Evolutionary conservation across 2,113 vertebrate species (phyloP).

Genomic region (Ailuropoda melanoleuca): DNA sequence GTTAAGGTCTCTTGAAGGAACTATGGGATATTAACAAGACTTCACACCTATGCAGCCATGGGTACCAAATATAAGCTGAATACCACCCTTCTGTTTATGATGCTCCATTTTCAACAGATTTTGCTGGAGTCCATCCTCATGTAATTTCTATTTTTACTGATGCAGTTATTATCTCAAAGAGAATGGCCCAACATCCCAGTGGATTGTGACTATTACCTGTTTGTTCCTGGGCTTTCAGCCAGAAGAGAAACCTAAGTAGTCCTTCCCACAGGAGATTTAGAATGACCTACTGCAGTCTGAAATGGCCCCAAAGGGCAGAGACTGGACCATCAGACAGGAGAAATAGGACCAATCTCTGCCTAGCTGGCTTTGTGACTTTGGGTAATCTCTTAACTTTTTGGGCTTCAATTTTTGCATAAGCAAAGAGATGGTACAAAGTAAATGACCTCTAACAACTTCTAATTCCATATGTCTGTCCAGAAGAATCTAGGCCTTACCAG

Average conservation of each 20-base stretch:
- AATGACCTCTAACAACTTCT: background rate
- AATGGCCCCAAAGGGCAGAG: background rate
- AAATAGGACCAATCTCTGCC: background rate
- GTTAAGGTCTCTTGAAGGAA: background rate
- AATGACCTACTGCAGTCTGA: background rate
- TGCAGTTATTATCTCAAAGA: background rate
- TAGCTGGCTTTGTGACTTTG: background rate
- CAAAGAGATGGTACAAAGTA: background rate
- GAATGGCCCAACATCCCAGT: background rate
- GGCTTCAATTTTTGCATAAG: background rate
- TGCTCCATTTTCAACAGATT: background rate
- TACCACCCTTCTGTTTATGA: background rate
- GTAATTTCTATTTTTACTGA: background rate
- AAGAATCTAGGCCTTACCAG: background rate
- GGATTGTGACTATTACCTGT: background rate
- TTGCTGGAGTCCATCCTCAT: background rate
- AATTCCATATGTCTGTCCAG: background rate
- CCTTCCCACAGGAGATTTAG: background rate
- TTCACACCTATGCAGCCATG: background rate
- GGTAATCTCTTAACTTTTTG: background rate
- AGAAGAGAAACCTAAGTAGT: background rate
- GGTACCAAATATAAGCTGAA: background rate
- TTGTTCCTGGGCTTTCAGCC: background rate
- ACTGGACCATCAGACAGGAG: background rate
- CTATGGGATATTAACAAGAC: background rate